Evolutionary conservation across 2,797 vertebrate genomes (phyloP).

Genomic region (Labeo calbasu): DNA sequence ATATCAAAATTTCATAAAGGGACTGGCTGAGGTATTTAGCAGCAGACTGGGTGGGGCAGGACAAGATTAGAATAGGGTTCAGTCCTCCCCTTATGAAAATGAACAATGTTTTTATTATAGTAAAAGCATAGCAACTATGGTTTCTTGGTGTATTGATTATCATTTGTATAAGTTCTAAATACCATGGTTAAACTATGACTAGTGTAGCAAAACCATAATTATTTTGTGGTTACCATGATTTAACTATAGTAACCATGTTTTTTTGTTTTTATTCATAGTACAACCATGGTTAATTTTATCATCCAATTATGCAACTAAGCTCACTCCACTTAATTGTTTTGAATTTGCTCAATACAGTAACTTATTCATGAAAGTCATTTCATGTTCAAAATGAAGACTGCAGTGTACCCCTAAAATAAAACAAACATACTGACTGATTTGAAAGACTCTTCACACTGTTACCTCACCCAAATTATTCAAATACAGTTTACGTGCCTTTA

Average conservation of each 20-base stretch:
- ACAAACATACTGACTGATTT: neutral
- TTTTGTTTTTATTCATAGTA: no score
- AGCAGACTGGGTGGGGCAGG: neutral
- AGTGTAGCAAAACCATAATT: no score
- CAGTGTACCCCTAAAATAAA: neutral
- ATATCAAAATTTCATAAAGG: constrained; percentile 69
- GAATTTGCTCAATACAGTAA: constrained; percentile 62
- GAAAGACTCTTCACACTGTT: neutral
- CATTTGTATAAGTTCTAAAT: no score
- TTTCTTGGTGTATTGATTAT: no score
- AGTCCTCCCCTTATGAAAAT: constrained; percentile 61
- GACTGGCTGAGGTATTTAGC: constrained; percentile 37
- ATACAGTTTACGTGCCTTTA: neutral
- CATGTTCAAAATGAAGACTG: neutral
- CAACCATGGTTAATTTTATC: no score
- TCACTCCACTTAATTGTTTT: constrained; percentile 82
- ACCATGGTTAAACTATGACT: no score
- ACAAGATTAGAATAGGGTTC: constrained; percentile 57
- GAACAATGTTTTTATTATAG: no score
- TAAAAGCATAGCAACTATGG: no score
- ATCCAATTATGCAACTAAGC: constrained; percentile 22
- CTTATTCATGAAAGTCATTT: constrained; percentile 50
- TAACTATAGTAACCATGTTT: no score
- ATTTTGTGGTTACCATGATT: no score
- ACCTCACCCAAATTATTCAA: neutral